These are phyloP conservation scores for Plebejus anna DNA, from an alignment of 2,888 invertebrate genomes.

Conservation along the genomic window DNA sequence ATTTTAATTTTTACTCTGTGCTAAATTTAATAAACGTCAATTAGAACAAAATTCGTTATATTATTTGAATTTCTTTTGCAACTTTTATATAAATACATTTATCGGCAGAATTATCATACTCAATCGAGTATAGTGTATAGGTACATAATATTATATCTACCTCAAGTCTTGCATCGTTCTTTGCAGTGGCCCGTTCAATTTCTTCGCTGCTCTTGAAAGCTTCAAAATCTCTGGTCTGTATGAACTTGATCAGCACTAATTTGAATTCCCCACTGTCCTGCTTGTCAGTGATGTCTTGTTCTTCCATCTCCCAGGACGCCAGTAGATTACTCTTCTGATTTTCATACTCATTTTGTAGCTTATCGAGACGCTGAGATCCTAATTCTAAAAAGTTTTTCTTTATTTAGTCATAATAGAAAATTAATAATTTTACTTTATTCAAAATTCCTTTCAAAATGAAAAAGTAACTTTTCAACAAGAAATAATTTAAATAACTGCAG, in stretches of 20 bases:
- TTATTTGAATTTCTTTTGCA: not conserved
- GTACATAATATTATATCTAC: slow-evolving; percentile 37
- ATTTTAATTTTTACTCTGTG: not conserved
- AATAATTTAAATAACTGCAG: too few relatives aligned
- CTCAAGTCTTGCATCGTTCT: slow-evolving; percentile 67
- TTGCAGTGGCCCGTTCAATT: slow-evolving; percentile 55
- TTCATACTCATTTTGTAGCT: slow-evolving; percentile 77
- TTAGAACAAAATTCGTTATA: not conserved
- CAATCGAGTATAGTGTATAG: too few relatives aligned
- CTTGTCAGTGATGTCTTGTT: slow-evolving; percentile 69
- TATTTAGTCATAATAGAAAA: too few relatives aligned
- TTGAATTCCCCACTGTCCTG: slow-evolving; percentile 79
- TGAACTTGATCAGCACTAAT: slow-evolving; percentile 79
- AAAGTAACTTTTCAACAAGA: too few relatives aligned
- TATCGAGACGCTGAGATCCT: slow-evolving; percentile 77
- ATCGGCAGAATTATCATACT: not conserved
- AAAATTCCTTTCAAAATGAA: too few relatives aligned
- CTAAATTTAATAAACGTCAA: not conserved
- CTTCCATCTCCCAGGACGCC: slow-evolving; percentile 77
- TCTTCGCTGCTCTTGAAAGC: slow-evolving; percentile 51
- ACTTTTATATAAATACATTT: not conserved
- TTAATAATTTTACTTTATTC: too few relatives aligned
- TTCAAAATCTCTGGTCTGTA: slow-evolving; percentile 71
- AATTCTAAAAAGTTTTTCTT: slow-evolving; percentile 59
- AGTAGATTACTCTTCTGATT: slow-evolving; percentile 76